Conservation (phyloP, 1,140 invertebrate genomes). For the Epicauta chinensis region DNA sequence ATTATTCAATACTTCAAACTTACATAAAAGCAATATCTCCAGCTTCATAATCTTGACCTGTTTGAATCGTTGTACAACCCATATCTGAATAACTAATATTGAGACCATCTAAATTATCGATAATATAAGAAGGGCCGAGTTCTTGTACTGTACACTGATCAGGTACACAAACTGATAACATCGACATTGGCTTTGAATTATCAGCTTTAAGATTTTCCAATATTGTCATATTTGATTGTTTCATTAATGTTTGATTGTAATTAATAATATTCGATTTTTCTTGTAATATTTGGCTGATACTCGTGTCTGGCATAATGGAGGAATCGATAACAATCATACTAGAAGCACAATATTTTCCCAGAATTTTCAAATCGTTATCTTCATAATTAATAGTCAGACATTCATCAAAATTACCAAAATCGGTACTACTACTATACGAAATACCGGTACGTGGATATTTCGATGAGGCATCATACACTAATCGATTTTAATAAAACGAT, state of each 20-base stretch:
- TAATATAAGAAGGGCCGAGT: conserved; percentile 3
- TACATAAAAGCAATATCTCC: conserved; percentile 6
- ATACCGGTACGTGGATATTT: conserved; percentile 1
- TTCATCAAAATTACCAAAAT: conserved; percentile 6
- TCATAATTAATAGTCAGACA: conserved; percentile 2
- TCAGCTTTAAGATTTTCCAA: not conserved
- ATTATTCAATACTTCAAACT: not conserved
- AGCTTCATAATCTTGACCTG: not conserved
- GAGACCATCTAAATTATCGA: not conserved
- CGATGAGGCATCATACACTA: conserved; percentile 9
- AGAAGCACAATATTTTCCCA: not conserved
- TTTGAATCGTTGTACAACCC: conserved; percentile 3
- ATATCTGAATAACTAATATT: not conserved
- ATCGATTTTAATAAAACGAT: not conserved
- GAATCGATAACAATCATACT: not conserved
- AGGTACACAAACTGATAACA: conserved; percentile 4
- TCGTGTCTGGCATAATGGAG: not conserved
- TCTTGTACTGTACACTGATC: conserved; percentile 3
- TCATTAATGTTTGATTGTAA: not conserved
- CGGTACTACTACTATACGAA: conserved; percentile 1
- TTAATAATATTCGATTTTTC: not conserved
- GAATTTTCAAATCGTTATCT: not conserved
- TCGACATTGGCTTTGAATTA: not conserved
- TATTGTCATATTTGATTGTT: not conserved
- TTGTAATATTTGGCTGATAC: too few relatives aligned